Base-by-base conservation (phyloP, 2,113 vertebrate species). In the Spea bombifrons region DNA sequence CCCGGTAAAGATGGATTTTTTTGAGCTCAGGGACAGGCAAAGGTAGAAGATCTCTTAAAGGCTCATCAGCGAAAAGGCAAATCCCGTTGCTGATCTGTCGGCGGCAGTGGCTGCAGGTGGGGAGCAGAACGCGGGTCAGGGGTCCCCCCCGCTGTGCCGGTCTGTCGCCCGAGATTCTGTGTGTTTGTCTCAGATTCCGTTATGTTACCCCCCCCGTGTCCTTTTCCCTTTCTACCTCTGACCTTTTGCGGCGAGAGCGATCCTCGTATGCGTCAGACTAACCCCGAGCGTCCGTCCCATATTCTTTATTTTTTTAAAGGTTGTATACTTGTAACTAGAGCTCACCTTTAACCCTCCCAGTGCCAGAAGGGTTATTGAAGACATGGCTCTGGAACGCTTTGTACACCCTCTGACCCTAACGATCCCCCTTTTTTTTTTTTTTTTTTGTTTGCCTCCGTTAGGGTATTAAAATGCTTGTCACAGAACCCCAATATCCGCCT, bases 161-260 rank as follows among this genome's bases (percentile, higher is more conserved):
- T 30, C 30, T 30, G 30, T 30, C 2, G 30, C 30, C 59, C 15
- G 71, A 73, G 43, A 16, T 53, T 63, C 45, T 71, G 55, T 13
- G 53, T 76, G 69, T n/a, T 30, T 7, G 8, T 45, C 15, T 16
- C 66, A 10, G 49, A 46, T 79, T 80, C 77, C 77, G 77, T 80
- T 80, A 80, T 5, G 16, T 53, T 78, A 59, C 61, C 65, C 70
- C 66, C 59, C 47, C 10, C 70, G 7, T 49, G 66, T 5, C 15
- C 66, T 9, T 76, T 48, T 69, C 75, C 45, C 12, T 63, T 15
- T 66, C 70, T 79, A 72, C 77, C 77, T 72, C 77, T 49, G 63
- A 44, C 53, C 61, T 59, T 68, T 66, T 65, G 49, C 10, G 17
- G 69, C n/a, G 66, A 16, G 43, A 49, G 63, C 77, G 67, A 53